Conservation (phyloP, 2,797 vertebrate species). For the Paratrypauchen microcephalus region DNA sequence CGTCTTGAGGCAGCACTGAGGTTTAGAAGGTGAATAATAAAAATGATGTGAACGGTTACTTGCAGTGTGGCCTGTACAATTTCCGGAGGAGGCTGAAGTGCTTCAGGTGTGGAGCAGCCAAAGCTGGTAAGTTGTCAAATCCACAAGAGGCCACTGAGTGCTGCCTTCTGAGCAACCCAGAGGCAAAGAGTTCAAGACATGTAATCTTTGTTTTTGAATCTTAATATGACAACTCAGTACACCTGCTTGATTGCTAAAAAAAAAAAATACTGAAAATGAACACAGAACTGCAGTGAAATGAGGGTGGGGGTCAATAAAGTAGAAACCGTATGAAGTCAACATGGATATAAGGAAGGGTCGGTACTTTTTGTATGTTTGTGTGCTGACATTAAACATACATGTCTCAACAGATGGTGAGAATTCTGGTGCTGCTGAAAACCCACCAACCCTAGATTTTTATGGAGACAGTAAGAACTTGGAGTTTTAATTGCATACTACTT, state of each 20-base stretch:
- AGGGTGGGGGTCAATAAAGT: neutral
- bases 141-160: slow-evolving; percentile 31
- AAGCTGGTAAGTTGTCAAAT: slow-evolving; percentile 88
- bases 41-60: slow-evolving; percentile 83
- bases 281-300: slow-evolving; percentile 18
- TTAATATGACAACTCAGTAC: slow-evolving; percentile 23
- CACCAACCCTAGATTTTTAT: slow-evolving; percentile 92
- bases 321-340: slow-evolving; percentile 11
- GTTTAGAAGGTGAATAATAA: slow-evolving; percentile 77
- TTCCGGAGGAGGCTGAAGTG: slow-evolving; percentile 99
- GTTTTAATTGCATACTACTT: neutral
- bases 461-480: slow-evolving; percentile 88
- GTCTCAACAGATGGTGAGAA: slow-evolving; percentile 81
- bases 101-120: slow-evolving; percentile 98
- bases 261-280: slow-evolving; percentile 8
- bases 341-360: neutral
- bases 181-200: slow-evolving; percentile 47
- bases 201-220: slow-evolving; percentile 40
- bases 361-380: neutral
- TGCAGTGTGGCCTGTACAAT: slow-evolving; percentile 99
- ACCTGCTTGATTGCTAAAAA: slow-evolving; percentile 25
- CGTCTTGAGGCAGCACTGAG: slow-evolving; percentile 67
- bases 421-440: slow-evolving; percentile 84
- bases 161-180: neutral
- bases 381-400: slow-evolving; percentile 48